phyloP scores from a whole-genome alignment of 2,797 vertebrate genomes.

The Sebastes minor region DNA sequence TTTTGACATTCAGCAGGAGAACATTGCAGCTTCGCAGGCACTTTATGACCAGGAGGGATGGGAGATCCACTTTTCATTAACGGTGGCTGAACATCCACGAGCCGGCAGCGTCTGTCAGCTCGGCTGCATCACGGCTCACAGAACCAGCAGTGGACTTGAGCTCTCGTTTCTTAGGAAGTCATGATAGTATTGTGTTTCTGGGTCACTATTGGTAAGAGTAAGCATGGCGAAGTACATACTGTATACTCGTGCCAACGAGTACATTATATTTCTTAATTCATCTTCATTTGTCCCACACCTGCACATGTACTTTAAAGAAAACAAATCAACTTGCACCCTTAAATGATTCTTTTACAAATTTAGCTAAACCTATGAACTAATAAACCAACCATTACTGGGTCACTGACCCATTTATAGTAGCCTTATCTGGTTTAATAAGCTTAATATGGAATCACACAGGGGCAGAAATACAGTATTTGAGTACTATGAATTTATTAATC shows the following conservation, averaged over 20 bases:
- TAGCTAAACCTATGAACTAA: background rate
- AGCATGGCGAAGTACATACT: background rate
- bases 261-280: background rate
- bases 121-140: conserved; percentile 54
- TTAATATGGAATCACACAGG: background rate
- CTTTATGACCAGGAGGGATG: conserved; percentile 58
- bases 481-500: background rate
- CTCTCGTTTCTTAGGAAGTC: conserved; percentile 26
- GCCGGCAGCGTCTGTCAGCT: conserved; percentile 60
- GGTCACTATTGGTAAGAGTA: conserved; percentile 13
- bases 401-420: conserved; percentile 7
- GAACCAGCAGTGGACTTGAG: conserved; percentile 38
- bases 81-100: conserved; percentile 59
- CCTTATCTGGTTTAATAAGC: background rate
- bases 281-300: background rate
- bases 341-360: background rate
- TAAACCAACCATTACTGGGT: conserved; percentile 1
- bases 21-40: conserved; percentile 28
- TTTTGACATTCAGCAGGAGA: conserved; percentile 62
- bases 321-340: background rate
- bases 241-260: background rate
- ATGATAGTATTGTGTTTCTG: conserved; percentile 36
- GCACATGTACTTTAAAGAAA: background rate
- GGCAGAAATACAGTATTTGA: background rate
- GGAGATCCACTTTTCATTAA: conserved; percentile 69